Conservation (phyloP, 1,140 invertebrate species). For the Aphis gossypii region DNA sequence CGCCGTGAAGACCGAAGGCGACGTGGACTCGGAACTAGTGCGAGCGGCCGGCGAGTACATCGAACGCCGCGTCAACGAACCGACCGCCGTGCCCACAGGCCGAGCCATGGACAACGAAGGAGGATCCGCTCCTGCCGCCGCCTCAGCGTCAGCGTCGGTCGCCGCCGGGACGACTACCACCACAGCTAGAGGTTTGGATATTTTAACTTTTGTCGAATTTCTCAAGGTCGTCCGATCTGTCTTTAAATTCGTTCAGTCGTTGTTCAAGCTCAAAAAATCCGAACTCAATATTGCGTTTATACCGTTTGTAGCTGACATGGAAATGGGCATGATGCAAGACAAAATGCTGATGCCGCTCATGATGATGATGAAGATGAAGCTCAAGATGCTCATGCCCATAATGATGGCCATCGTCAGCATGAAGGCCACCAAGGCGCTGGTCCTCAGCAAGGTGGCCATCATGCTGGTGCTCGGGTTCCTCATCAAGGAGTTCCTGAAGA, state of each 20-base stretch:
- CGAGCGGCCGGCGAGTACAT: not conserved
- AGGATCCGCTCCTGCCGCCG: conserved; percentile 55
- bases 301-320: conserved; percentile 53
- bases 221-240: not conserved
- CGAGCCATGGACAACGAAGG: conserved; percentile 68
- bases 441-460: conserved; percentile 82
- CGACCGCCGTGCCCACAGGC: conserved; percentile 62
- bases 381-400: conserved; percentile 84
- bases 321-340: conserved; percentile 73
- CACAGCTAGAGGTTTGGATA: conserved; percentile 54
- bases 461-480: conserved; percentile 80
- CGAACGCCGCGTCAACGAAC: not conserved
- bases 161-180: conserved; percentile 1
- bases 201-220: not conserved
- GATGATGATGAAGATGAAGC: conserved; percentile 80
- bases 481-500: conserved; percentile 76
- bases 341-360: conserved; percentile 80
- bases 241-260: not conserved
- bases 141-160: not conserved
- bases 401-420: conserved; percentile 78
- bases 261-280: conserved; percentile 3
- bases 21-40: conserved; percentile 3
- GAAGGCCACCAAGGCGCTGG: conserved; percentile 82
- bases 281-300: conserved; percentile 45
- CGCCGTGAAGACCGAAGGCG: not conserved